Evolutionary conservation across 2,888 invertebrate species (phyloP), one percentile per base, ranked within the genome.

Genomic region (Malthinus flaveolus): DNA sequence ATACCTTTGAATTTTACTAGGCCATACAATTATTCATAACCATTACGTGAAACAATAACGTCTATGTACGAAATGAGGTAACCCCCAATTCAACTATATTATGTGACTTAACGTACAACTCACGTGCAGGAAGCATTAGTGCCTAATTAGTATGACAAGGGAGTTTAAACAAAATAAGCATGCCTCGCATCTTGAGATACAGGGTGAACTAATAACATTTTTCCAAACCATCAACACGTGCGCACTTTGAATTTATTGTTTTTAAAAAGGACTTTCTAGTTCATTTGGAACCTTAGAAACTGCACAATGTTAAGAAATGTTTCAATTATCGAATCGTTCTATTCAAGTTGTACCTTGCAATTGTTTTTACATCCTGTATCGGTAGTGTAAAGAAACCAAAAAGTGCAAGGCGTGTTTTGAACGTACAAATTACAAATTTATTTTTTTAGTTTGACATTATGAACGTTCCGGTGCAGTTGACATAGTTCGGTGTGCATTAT

Each of bases 121-220:
- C 23, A 42, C 39, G 23, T 13, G 15, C 23, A 42, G 23, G 23
- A 42, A 15, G 39, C 39, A 42, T 42, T 42, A 42, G 10, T 23
- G 15, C n/a, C 15, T 42, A 23, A 42, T 42, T 42, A 42, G 39
- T 15, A 42, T 42, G 39, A 42, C 39, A 42, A 42, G 5, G 9
- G 39, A 6, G 11, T 23, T 42, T 42, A 6, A n/a, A 39, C 9
- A 23, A 23, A 23, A 23, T 23, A 23, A 23, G 23, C 23, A 5
- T 23, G 23, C 23, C 5, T 23, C 23, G 5, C 23, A 23, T 23
- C 23, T 23, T 5, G 5, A 3, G 5, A 23, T 23, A 23, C 23
- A 23, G 23, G 23, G 23, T 23, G 23, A 5, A 23, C 5, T 5
- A 23, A 23, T 23, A 23, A 23, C 23, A 3, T 2, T 23, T 23